Evolutionary conservation across 2,113 vertebrate genomes (phyloP).

Genomic region (Carlito syrichta): DNA sequence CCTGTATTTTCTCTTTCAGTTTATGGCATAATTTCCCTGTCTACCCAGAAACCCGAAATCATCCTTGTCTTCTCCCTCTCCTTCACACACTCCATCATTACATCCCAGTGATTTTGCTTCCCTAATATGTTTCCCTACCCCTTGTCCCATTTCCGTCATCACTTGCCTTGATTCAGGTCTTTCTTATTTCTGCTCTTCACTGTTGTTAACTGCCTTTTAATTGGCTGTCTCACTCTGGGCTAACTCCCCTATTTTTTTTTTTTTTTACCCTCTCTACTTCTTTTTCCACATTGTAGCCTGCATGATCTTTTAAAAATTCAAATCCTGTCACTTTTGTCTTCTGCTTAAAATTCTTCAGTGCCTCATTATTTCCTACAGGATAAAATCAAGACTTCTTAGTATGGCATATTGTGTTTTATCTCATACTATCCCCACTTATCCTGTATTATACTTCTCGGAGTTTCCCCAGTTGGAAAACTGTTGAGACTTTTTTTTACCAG

Average conservation of each 20-base stretch:
- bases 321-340: not conserved
- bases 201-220: not conserved
- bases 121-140: not conserved
- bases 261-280: not conserved
- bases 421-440: not conserved
- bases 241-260: no score
- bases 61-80: not conserved
- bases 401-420: not conserved
- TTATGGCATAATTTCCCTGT: not conserved
- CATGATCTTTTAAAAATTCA: not conserved
- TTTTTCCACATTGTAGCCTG: not conserved
- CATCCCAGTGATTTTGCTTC: not conserved
- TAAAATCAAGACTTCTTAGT: not conserved
- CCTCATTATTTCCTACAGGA: not conserved
- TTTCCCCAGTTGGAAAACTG: not conserved
- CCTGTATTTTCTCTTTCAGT: not conserved
- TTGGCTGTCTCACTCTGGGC: not conserved
- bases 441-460: not conserved
- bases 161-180: not conserved
- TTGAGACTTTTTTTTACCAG: not conserved
- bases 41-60: not conserved
- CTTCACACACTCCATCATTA: not conserved
- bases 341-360: not conserved
- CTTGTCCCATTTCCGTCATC: not conserved
- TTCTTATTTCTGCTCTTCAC: not conserved